Percentiles rank a stretch among this genome's conserved stretches.
phyloP scores from a whole-genome alignment of 1,140 invertebrate genomes.

The Drosophila pallidifrons region DNA sequence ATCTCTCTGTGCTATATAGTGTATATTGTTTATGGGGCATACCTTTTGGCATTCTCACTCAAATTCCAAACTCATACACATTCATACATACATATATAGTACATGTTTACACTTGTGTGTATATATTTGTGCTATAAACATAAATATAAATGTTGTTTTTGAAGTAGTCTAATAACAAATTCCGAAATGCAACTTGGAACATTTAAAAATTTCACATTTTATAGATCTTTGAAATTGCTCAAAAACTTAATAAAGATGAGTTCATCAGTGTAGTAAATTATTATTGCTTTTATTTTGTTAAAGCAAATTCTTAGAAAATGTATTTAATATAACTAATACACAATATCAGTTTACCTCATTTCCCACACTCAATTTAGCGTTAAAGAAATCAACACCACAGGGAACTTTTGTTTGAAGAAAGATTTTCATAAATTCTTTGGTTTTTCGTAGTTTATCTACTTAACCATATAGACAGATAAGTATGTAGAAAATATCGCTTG shows the following conservation, averaged over 20 bases:
- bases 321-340: too few species aligned
- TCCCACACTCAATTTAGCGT: too few species aligned
- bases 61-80: conserved; percentile 3
- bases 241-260: conserved; percentile 1
- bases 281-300: background rate
- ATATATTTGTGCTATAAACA: conserved; percentile 15
- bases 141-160: background rate
- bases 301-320: too few species aligned
- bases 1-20: background rate
- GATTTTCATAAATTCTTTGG: too few species aligned
- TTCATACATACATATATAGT: background rate
- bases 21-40: conserved; percentile 7
- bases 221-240: background rate
- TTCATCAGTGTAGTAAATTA: background rate
- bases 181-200: background rate
- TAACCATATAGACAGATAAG: too few species aligned
- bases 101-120: background rate
- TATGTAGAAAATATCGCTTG: too few species aligned
- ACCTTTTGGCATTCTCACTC: conserved; percentile 1
- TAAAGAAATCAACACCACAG: too few species aligned
- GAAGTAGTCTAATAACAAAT: background rate
- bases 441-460: too few species aligned
- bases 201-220: background rate
- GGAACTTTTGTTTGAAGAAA: too few species aligned
- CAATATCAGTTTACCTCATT: too few species aligned